Evolutionary conservation across 2,888 invertebrate genomes (phyloP), one percentile per base, ranked within the genome.

Genomic region (Conops quadrifasciatus): DNA sequence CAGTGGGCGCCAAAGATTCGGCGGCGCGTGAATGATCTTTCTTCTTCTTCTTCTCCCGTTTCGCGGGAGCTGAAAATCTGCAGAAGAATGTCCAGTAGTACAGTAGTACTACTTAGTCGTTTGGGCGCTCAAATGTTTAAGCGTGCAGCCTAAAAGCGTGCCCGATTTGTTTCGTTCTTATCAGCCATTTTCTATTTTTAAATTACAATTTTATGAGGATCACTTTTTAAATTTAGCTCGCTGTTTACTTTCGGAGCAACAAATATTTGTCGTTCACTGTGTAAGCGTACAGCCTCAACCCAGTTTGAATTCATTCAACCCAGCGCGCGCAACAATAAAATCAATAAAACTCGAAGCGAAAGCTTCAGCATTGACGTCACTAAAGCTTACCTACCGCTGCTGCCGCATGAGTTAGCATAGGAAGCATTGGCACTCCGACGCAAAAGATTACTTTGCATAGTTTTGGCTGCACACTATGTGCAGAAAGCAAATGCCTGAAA

Each of bases 301-400:
- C 74, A 75, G 67, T 75, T 76, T 71, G 71, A 74, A 74, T 74
- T 69, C 76, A 75, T 74, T 76, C 76, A 76, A 76, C 76, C 74
- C 74, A 72, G 68, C 73, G 73, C 73, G 51, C 51, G 16, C 51
- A 19, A 36, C 59, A 11, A 4, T 11, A 28, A 15, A 2, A 59
- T 15, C 15, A 62, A 36, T 43, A 2, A 16, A 62, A 62, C 13
- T 26, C 24, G 15, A 28, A 11, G 2, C 30, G 9, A 65, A 51
- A 65, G 65, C 65, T 63, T 53, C 28, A 5, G 19, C 65, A 51
- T 65, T 65, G 65, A 65, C 65, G 65, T 65, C 65, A 65, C 28
- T 19, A 30, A 21, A 51, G 30, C n/a, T 49, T 49, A 43, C 45
- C 13, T 43, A 43, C 45, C 45, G 45, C 13, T 43, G 9, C 13